phyloP scores from a whole-genome alignment of 2,113 vertebrate species.

The Eubucco bourcierii region DNA sequence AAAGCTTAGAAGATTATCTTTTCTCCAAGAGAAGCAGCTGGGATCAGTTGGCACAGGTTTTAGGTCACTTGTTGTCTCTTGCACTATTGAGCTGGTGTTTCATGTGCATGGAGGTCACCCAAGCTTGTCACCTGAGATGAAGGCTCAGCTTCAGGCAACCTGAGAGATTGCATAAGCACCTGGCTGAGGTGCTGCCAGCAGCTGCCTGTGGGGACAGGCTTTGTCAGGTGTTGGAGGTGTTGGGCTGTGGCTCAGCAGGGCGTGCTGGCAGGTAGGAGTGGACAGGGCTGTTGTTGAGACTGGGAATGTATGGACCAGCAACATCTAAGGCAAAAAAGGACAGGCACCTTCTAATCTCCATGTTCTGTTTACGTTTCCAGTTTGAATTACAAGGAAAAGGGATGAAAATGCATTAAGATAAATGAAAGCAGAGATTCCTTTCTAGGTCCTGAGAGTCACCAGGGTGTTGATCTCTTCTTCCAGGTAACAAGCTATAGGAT shows the following conservation, averaged over 20 bases:
- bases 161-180: neutral
- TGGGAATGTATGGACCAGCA: fast-evolving
- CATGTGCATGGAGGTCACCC: neutral
- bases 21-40: neutral
- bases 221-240: neutral
- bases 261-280: fast-evolving
- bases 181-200: neutral
- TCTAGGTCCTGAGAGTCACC: no score
- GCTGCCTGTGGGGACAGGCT: fast-evolving
- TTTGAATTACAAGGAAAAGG: neutral
- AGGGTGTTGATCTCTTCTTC: no score
- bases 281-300: fast-evolving
- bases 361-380: neutral
- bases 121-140: neutral
- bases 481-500: no score
- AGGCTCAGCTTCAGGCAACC: neutral
- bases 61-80: neutral
- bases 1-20: neutral
- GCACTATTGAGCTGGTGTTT: neutral
- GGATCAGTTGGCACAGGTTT: neutral
- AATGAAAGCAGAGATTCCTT: no score
- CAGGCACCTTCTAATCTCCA: neutral
- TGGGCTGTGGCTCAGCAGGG: neutral
- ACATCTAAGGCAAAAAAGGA: neutral
- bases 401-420: neutral